These are phyloP conservation scores for Ondatra zibethicus DNA, from an alignment of 2,113 vertebrate genomes.

Conservation along the genomic window DNA sequence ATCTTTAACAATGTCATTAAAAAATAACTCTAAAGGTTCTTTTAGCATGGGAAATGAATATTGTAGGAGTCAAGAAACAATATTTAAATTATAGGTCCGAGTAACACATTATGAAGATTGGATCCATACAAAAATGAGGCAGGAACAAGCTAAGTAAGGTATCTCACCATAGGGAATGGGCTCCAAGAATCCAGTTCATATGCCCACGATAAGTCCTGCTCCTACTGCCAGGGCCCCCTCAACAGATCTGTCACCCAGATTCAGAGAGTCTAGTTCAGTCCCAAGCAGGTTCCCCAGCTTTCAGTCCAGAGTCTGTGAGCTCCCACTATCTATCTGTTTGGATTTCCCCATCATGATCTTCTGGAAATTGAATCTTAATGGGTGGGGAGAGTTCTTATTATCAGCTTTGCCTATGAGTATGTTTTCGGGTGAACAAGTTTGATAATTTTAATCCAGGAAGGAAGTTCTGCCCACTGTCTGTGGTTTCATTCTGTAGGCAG, in stretches of 20 bases:
- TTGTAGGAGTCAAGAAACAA: constrained; percentile 32
- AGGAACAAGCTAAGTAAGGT: too few species aligned
- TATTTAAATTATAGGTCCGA: constrained; percentile 26
- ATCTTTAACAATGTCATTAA: constrained; percentile 10
- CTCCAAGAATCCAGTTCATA: too few species aligned
- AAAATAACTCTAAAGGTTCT: constrained; percentile 17
- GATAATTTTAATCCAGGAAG: background rate
- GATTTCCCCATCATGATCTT: too few species aligned
- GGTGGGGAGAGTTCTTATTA: background rate
- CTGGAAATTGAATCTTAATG: background rate
- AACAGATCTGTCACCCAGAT: too few species aligned
- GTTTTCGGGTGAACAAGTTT: background rate
- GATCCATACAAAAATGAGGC: background rate
- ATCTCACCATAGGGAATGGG: too few species aligned
- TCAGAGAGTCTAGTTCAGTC: too few species aligned
- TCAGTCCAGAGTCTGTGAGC: too few species aligned
- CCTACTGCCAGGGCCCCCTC: too few species aligned
- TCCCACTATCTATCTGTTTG: too few species aligned
- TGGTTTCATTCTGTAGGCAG: background rate
- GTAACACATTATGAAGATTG: background rate
- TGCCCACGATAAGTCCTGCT: too few species aligned
- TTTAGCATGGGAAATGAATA: background rate
- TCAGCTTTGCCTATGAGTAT: background rate
- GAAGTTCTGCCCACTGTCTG: too few species aligned
- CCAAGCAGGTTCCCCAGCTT: too few species aligned